These are phyloP conservation scores for Knipowitschia caucasica DNA, from an alignment of 2,797 vertebrate species.

Conservation along the genomic window DNA sequence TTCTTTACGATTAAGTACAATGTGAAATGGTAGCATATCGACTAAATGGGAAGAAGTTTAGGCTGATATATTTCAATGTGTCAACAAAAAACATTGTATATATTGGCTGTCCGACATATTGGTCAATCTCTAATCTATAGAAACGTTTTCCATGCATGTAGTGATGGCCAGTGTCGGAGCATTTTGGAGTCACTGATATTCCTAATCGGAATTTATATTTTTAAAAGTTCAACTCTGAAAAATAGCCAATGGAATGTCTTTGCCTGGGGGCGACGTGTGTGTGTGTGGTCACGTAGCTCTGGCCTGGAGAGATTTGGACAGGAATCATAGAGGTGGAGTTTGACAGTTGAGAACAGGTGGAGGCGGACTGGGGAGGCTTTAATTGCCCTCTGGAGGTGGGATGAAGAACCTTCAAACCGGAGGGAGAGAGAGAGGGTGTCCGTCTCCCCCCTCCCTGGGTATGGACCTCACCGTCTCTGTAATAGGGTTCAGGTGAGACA, in stretches of 20 bases:
- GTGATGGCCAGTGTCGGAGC: too few species aligned
- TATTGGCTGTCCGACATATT: too few species aligned
- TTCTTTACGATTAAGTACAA: too few species aligned
- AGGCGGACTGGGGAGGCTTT: slow-evolving; percentile 16
- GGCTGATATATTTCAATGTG: too few species aligned
- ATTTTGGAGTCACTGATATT: too few species aligned
- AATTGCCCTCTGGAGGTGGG: slow-evolving; percentile 41
- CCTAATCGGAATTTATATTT: too few species aligned
- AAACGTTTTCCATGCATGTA: too few species aligned
- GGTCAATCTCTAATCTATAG: too few species aligned
- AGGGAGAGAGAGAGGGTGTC: slow-evolving; percentile 19
- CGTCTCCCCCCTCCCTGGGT: slow-evolving; percentile 15
- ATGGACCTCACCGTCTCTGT: slow-evolving; percentile 23
- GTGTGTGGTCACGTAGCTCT: slow-evolving; percentile 15
- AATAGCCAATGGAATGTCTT: slow-evolving; percentile 7
- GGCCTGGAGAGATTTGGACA: slow-evolving; percentile 23
- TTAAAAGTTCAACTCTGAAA: slow-evolving; percentile 4
- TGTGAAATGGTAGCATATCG: too few species aligned
- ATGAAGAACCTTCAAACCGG: slow-evolving; percentile 28
- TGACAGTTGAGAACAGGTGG: slow-evolving; percentile 34
- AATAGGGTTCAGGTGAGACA: slow-evolving; percentile 17
- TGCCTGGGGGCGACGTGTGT: slow-evolving; percentile 7
- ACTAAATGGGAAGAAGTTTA: too few species aligned
- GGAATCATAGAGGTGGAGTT: slow-evolving; percentile 39
- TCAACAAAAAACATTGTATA: too few species aligned